These are phyloP conservation scores for Conus betulinus DNA, from an alignment of 1,140 invertebrate genomes.

Conservation along the genomic window DNA sequence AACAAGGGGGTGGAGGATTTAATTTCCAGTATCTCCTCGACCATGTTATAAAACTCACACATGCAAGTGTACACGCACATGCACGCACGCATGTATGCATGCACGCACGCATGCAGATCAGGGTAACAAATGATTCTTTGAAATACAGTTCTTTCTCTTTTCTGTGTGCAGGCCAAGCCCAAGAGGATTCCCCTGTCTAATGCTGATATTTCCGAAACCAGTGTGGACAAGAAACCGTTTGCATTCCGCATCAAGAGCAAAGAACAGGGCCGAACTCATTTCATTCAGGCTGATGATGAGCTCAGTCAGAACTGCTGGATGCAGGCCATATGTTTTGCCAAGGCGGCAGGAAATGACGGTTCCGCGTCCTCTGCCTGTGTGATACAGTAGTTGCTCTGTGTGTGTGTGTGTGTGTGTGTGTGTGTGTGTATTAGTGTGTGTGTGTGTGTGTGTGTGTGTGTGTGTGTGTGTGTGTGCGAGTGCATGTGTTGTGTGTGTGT, in stretches of 20 bases:
- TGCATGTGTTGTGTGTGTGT: not conserved
- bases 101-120: no score
- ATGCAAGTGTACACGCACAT: no score
- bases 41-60: no score
- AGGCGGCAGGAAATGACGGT: conserved; percentile 66
- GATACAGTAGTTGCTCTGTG: conserved; percentile 58
- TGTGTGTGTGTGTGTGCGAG: not conserved
- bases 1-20: no score
- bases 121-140: no score
- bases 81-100: no score
- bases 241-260: conserved; percentile 71
- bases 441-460: not conserved
- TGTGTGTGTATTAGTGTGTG: not conserved
- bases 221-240: conserved; percentile 71
- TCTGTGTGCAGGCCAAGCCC: conserved; percentile 51
- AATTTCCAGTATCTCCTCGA: no score
- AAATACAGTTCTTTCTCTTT: not conserved
- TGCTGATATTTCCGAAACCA: conserved; percentile 71
- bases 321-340: conserved; percentile 75
- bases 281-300: conserved; percentile 72
- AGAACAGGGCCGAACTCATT: conserved; percentile 69
- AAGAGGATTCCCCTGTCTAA: conserved; percentile 69
- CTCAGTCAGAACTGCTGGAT: conserved; percentile 72
- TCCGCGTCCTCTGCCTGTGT: conserved; percentile 71
- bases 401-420: not conserved